phyloP scores from a whole-genome alignment of 2,888 invertebrate genomes.

The Sinohyriopsis cumingii region DNA sequence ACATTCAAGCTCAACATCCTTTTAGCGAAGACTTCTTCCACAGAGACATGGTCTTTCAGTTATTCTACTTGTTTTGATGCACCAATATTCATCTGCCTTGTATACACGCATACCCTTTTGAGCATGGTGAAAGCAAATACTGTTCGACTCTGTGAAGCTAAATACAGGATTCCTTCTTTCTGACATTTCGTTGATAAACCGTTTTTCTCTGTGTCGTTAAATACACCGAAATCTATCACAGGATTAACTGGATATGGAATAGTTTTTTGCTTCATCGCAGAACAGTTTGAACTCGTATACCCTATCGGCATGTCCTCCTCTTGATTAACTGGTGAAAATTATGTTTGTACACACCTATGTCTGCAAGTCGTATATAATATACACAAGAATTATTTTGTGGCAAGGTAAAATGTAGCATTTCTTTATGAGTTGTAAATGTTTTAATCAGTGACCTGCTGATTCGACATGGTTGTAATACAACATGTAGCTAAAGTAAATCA shows the following conservation, averaged over 20 bases:
- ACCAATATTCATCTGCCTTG: too few relatives aligned
- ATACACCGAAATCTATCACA: slow-evolving; percentile 41
- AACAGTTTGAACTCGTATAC: slow-evolving; percentile 39
- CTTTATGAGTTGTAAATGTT: slow-evolving; percentile 22
- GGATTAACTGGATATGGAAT: slow-evolving; percentile 37
- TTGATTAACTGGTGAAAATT: slow-evolving; percentile 17
- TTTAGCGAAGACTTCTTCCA: too few relatives aligned
- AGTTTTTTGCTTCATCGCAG: slow-evolving; percentile 31
- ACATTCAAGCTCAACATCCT: too few relatives aligned
- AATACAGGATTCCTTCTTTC: slow-evolving; percentile 26
- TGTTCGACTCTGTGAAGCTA: slow-evolving; percentile 1
- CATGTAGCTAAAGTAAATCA: slow-evolving; percentile 23
- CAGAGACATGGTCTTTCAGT: too few relatives aligned
- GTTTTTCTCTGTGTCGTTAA: slow-evolving; percentile 21
- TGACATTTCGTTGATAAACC: slow-evolving; percentile 35
- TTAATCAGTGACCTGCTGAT: slow-evolving; percentile 29
- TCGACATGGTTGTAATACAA: slow-evolving; percentile 40
- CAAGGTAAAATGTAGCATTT: slow-evolving; percentile 38
- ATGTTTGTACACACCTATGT: slow-evolving; percentile 39
- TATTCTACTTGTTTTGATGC: too few relatives aligned
- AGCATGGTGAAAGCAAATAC: too few relatives aligned
- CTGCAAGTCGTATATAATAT: slow-evolving; percentile 37
- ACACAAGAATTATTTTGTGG: slow-evolving; percentile 24
- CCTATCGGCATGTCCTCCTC: slow-evolving; percentile 12
- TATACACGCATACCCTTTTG: too few relatives aligned